A percentile compares a stretch with the other conserved stretches of the same genome.
Conservation (phyloP, 2,888 invertebrate genomes). For the Ectemnius lituratus region DNA sequence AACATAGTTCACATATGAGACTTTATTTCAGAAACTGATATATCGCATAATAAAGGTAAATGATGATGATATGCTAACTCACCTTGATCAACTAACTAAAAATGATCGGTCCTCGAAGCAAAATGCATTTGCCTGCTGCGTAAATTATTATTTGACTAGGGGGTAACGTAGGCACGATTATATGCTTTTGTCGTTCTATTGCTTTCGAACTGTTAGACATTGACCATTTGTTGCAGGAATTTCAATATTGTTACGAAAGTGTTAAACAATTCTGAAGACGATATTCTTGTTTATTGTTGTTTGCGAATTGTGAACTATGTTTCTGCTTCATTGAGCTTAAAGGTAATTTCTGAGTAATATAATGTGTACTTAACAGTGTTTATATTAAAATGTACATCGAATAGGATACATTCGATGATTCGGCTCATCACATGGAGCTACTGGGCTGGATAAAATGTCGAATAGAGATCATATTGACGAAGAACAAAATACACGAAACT, state of each 20-base stretch:
- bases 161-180: constrained; percentile 64
- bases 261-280: constrained; percentile 65
- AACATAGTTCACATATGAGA: background rate
- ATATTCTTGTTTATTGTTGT: constrained; percentile 64
- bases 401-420: constrained; percentile 46
- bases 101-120: constrained; percentile 62
- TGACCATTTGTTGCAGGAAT: constrained; percentile 60
- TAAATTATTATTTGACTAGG: constrained; percentile 69
- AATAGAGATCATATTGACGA: constrained; percentile 51
- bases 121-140: constrained; percentile 66
- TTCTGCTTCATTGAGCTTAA: constrained; percentile 51
- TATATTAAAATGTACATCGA: constrained; percentile 28
- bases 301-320: constrained; percentile 61
- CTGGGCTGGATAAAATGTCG: constrained; percentile 59
- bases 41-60: constrained; percentile 72
- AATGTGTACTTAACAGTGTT: background rate
- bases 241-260: constrained; percentile 68
- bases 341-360: constrained; percentile 48
- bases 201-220: background rate
- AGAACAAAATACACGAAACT: constrained; percentile 25
- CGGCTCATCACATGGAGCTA: constrained; percentile 61
- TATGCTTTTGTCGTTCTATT: constrained; percentile 22
- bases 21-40: constrained; percentile 65
- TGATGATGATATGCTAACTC: constrained; percentile 71
- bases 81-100: constrained; percentile 71